Conservation (phyloP, 2,113 vertebrate genomes). For the Leucopsar rothschildi region DNA sequence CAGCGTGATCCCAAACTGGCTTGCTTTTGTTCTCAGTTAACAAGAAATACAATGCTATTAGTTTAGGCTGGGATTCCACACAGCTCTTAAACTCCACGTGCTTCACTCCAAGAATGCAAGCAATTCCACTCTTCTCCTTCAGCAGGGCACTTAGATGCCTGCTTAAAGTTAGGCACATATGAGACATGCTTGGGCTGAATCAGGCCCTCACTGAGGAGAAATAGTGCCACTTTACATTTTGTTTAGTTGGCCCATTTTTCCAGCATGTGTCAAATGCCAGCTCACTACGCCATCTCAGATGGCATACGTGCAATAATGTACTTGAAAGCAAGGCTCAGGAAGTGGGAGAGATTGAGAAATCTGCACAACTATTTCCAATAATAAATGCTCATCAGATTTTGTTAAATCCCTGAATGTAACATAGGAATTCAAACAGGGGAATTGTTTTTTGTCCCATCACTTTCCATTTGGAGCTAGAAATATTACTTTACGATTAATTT, state of each 20-base stretch:
- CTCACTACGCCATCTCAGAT: not conserved
- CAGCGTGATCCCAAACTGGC: conserved; percentile 26
- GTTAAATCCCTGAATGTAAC: not conserved
- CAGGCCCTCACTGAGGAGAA: not conserved
- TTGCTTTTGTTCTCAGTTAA: conserved; percentile 17
- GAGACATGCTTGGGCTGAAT: not conserved
- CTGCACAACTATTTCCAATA: not conserved
- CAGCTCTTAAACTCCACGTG: conserved; percentile 7
- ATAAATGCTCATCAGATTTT: not conserved
- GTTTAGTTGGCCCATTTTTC: not conserved
- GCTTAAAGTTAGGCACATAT: not conserved
- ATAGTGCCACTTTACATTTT: not conserved
- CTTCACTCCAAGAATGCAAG: not conserved
- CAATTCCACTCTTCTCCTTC: not conserved
- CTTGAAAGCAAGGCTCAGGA: not conserved
- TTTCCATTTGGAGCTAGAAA: not conserved
- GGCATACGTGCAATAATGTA: not conserved
- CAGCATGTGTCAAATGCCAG: not conserved
- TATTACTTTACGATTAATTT: not conserved
- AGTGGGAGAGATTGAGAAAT: conserved; percentile 13
- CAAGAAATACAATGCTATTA: conserved; percentile 29
- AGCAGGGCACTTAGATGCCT: not conserved
- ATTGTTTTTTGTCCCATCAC: not conserved
- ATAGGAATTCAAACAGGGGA: not conserved
- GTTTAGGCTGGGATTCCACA: conserved; percentile 31